These are phyloP conservation scores for Streblospio benedicti DNA, from an alignment of 1,140 invertebrate species.

Conservation along the genomic window DNA sequence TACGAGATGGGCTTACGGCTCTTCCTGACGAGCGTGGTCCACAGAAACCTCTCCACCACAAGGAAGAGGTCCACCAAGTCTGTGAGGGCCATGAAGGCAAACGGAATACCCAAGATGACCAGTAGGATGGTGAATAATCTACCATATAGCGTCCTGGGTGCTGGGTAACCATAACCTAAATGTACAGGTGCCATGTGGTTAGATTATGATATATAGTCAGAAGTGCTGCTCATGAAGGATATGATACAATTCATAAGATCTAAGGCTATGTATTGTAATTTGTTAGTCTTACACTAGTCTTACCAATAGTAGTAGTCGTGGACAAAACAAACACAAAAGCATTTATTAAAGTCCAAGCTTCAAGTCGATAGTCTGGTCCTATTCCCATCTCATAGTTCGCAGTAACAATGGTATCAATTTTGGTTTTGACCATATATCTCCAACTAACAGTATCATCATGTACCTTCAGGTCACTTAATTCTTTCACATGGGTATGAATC, in stretches of 20 bases:
- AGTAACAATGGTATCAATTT: too few species aligned
- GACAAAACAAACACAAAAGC: background rate
- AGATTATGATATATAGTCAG: too few species aligned
- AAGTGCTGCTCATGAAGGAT: too few species aligned
- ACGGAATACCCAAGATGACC: constrained; percentile 2
- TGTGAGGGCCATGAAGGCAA: background rate
- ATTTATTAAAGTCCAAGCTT: background rate
- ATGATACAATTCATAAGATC: background rate
- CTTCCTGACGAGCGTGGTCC: too few species aligned
- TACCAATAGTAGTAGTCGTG: background rate
- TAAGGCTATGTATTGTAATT: background rate
- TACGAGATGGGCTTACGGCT: too few species aligned
- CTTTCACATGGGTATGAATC: too few species aligned
- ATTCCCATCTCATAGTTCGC: too few species aligned
- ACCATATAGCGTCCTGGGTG: background rate
- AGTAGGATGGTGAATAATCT: background rate
- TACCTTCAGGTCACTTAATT: too few species aligned
- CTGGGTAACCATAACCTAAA: background rate
- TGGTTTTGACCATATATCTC: too few species aligned
- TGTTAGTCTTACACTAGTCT: background rate
- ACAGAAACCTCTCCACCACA: background rate
- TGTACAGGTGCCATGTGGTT: too few species aligned
- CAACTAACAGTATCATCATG: too few species aligned
- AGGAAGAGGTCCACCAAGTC: background rate
- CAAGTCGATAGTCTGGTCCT: background rate